Base-by-base conservation (phyloP, 2,888 invertebrate genomes). In the Drosophila anceps region DNA sequence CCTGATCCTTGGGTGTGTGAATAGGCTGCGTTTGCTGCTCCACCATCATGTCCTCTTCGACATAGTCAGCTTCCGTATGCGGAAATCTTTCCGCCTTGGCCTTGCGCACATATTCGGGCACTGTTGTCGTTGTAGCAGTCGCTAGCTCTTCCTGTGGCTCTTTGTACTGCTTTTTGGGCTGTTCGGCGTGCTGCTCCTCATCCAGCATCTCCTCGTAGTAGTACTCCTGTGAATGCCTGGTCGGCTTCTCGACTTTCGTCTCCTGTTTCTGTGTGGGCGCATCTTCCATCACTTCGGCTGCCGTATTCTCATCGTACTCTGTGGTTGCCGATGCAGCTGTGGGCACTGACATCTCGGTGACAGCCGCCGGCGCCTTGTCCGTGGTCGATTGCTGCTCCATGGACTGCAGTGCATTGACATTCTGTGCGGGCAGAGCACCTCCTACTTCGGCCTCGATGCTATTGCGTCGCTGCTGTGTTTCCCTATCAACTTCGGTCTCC, bases 81-180 rank as follows among this genome's bases (percentile, higher is more conserved):
- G 80, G 79, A 65, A 81, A 75, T 63, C 84, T 73, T 58, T 90
- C 84, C 24, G 88, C 74, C 44, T 90, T 89, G 12, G 85, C 73
- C 63, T 90, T 81, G n/a, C 91, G 87, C 69, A 92, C 78, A 84
- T 92, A 92, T 24, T 92, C 88, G 2, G 92, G 92, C 48, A 92
- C 86, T 69, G 90, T 81, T 51, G 91, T 90, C 43, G 91, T 90
- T 48, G 65, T 44, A 15, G n/a, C 60, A 15, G 48, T 20, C 5
- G 39, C 9, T 6, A 18, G 10, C 15, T 67, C 61, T 31, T 70
- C 65, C 41, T 54, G 44, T 0, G 33, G 24, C 46, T 66, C 48
- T 57, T 73, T 74, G 37, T 65, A 57, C 48, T 43, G 57, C 15
- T 58, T 58, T 2, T 48, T 44, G 13, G 29, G 29, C 59, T 73